phyloP scores from a whole-genome alignment of 2,797 vertebrate genomes.

The Xiphophorus birchmanni region DNA sequence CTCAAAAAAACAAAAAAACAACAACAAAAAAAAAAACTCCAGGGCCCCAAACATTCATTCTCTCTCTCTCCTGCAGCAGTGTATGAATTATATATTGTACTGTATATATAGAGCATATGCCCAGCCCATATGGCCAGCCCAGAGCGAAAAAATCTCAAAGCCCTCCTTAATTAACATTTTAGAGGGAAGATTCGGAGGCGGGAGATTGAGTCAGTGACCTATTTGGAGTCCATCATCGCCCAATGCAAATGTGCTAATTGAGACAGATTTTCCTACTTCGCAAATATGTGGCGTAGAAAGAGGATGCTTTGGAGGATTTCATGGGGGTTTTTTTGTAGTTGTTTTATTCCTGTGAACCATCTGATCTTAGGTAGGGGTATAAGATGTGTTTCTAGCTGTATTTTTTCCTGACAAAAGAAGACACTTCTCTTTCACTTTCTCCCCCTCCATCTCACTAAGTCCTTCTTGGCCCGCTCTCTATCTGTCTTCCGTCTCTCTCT shows the following conservation, averaged over 20 bases:
- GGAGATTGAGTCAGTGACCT: slow-evolving; percentile 84
- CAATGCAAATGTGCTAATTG: slow-evolving; percentile 88
- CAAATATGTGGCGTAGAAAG: slow-evolving; percentile 66
- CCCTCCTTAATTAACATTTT: slow-evolving; percentile 87
- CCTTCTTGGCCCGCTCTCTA: slow-evolving; percentile 55
- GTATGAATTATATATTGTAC: slow-evolving; percentile 86
- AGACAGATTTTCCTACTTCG: slow-evolving; percentile 81
- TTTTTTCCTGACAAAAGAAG: slow-evolving; percentile 64
- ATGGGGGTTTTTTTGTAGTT: slow-evolving; percentile 26
- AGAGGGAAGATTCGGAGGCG: slow-evolving; percentile 82
- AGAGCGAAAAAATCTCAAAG: slow-evolving; percentile 84
- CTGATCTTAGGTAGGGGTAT: slow-evolving; percentile 66
- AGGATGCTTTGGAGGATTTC: slow-evolving; percentile 44
- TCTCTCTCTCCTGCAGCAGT: slow-evolving; percentile 73
- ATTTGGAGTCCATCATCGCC: slow-evolving; percentile 84
- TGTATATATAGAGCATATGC: slow-evolving; percentile 87
- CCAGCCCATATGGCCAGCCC: slow-evolving; percentile 84
- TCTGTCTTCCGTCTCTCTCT: slow-evolving; percentile 43
- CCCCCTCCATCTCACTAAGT: slow-evolving; percentile 39
- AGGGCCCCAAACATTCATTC: slow-evolving; percentile 58
- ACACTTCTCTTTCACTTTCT: slow-evolving; percentile 60
- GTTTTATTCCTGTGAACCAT: slow-evolving; percentile 46
- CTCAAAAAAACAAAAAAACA: slow-evolving; percentile 24
- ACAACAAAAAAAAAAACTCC: slow-evolving; percentile 56
- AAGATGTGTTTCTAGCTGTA: slow-evolving; percentile 43